A percentile compares a stretch with the other conserved stretches of the same genome.
phyloP scores from a whole-genome alignment of 2,888 invertebrate species.

The Andrena dorsata region DNA sequence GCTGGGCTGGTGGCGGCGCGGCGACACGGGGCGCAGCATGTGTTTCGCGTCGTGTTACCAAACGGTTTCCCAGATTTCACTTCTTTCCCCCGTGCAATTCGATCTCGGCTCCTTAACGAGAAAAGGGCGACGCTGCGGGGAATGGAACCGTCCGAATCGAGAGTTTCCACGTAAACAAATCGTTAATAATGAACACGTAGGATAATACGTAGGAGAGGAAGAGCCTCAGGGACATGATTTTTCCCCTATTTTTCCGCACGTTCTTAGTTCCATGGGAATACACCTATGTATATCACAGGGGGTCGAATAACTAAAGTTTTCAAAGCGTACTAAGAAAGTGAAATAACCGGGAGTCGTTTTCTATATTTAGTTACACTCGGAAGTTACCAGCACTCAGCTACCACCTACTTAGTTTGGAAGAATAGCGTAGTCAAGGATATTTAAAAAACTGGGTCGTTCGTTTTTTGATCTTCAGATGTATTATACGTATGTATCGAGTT shows the following conservation, averaged over 20 bases:
- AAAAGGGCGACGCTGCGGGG: constrained; percentile 9
- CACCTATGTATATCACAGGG: constrained; percentile 8
- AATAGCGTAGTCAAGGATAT: background rate
- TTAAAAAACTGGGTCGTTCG: background rate
- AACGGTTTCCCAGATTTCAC: constrained; percentile 77
- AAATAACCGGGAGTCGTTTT: constrained; percentile 30
- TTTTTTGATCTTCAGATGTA: background rate
- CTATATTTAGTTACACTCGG: constrained; percentile 15
- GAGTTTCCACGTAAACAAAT: constrained; percentile 44
- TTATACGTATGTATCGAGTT: background rate
- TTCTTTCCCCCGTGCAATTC: constrained; percentile 71
- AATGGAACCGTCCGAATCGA: constrained; percentile 41
- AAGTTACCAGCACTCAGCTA: background rate
- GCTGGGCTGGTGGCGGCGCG: constrained; percentile 33
- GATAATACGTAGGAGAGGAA: background rate
- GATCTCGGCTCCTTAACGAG: constrained; percentile 66
- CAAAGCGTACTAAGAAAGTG: constrained; percentile 41
- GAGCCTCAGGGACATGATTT: constrained; percentile 31
- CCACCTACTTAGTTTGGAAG: background rate
- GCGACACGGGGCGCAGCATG: constrained; percentile 64
- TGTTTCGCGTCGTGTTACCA: constrained; percentile 76
- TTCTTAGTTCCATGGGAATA: constrained; percentile 23
- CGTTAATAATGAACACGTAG: background rate
- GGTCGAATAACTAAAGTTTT: constrained; percentile 46
- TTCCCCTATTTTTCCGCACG: background rate